A percentile compares a stretch with the other conserved stretches of the same genome.
phyloP scores from a whole-genome alignment of 2,797 vertebrate species.

The Poeciliopsis presidionis region DNA sequence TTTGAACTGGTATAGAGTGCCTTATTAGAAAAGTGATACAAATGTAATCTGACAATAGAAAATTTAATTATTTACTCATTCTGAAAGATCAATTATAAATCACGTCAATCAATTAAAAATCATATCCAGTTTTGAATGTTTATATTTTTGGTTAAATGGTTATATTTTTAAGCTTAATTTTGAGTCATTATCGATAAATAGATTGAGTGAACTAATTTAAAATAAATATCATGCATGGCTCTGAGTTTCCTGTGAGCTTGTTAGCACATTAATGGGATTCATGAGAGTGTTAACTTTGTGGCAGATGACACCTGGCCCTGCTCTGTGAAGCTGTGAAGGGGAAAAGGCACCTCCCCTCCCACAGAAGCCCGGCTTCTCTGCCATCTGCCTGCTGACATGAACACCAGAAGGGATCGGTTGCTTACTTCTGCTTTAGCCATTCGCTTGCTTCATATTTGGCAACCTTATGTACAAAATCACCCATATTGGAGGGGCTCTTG shows the following conservation, averaged over 20 bases:
- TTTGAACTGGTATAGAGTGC: neutral
- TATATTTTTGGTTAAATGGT: no score
- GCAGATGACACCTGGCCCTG: slow-evolving; percentile 67
- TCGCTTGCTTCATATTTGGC: slow-evolving; percentile 18
- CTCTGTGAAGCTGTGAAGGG: slow-evolving; percentile 57
- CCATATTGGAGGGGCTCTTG: slow-evolving; percentile 27
- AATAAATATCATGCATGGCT: slow-evolving; percentile 15
- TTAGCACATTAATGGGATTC: slow-evolving; percentile 61
- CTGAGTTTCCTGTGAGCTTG: slow-evolving; percentile 32
- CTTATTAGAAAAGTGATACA: neutral
- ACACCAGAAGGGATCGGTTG: slow-evolving; percentile 20
- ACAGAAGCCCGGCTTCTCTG: slow-evolving; percentile 54
- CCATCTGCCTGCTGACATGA: slow-evolving; percentile 65
- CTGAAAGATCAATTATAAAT: neutral
- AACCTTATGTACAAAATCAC: slow-evolving; percentile 22
- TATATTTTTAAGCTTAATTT: neutral
- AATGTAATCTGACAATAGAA: neutral
- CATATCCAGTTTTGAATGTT: neutral
- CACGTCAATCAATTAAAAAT: no score
- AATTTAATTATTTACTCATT: neutral
- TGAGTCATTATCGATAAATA: neutral
- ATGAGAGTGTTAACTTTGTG: slow-evolving; percentile 55
- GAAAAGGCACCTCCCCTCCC: slow-evolving; percentile 45
- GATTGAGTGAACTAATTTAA: slow-evolving; percentile 12
- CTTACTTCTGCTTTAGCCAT: slow-evolving; percentile 39